Percentiles rank a stretch among this genome's conserved stretches.
Conservation (phyloP, 2,113 vertebrate species). For the Oryzias curvinotus region DNA sequence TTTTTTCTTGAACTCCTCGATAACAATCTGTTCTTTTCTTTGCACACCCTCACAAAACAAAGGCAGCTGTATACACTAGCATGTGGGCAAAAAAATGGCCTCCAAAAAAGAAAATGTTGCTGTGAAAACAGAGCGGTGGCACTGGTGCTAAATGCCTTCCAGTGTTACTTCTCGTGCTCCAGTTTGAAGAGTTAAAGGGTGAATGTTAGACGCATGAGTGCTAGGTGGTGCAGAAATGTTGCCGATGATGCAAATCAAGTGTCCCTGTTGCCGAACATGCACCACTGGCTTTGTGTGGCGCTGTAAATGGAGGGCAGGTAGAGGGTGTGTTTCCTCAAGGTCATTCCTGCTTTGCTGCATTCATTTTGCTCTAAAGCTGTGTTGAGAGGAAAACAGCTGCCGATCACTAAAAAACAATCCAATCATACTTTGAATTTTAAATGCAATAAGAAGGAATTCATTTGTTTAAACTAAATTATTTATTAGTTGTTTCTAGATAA, state of each 20-base stretch:
- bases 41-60: neutral
- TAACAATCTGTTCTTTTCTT: conserved; percentile 1
- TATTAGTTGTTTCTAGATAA: no score
- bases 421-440: no score
- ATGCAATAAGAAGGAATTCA: no score
- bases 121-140: conserved; percentile 16
- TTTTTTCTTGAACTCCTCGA: conserved; percentile 3
- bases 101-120: conserved; percentile 36
- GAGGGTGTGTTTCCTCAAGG: conserved; percentile 62
- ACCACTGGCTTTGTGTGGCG: conserved; percentile 67
- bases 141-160: conserved; percentile 49
- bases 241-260: conserved; percentile 58
- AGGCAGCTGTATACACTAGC: neutral
- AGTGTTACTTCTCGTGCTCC: conserved; percentile 16
- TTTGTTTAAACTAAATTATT: no score
- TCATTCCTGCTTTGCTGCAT: conserved; percentile 32
- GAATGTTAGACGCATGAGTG: neutral
- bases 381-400: neutral
- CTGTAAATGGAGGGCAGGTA: conserved; percentile 26
- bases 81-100: conserved; percentile 1
- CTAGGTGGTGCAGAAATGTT: conserved; percentile 26
- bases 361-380: conserved; percentile 19
- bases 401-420: no score
- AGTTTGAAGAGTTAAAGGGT: neutral
- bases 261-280: conserved; percentile 51